Evolutionary conservation across 1,140 invertebrate species (phyloP).

Genomic region (Callitettix versicolor): DNA sequence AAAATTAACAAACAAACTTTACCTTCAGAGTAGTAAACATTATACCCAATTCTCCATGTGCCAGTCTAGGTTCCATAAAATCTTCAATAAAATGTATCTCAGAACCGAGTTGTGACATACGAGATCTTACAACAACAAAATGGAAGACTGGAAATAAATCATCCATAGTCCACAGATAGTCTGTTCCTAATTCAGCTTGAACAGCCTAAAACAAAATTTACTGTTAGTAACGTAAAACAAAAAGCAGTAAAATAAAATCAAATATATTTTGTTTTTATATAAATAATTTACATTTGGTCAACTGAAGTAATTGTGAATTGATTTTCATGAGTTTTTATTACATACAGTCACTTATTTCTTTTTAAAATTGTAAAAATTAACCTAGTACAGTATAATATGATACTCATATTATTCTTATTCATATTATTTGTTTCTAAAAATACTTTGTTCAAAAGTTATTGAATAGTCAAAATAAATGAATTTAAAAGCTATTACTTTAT

Average conservation of each 20-base stretch:
- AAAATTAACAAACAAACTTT: constrained; percentile 10
- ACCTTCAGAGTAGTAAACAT: constrained; percentile 77
- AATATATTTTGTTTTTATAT: constrained; percentile 29
- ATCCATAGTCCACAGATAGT: constrained; percentile 72
- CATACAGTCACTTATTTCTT: no score
- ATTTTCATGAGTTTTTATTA: no score
- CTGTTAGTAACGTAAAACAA: no score
- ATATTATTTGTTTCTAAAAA: no score
- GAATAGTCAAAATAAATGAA: no score
- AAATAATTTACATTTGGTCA: constrained; percentile 20
- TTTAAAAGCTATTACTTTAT: no score
- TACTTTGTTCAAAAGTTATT: no score
- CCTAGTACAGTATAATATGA: no score
- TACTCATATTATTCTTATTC: no score
- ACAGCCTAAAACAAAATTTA: constrained; percentile 39
- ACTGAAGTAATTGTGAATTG: no score
- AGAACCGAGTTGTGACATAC: constrained; percentile 71
- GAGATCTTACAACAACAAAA: constrained; percentile 69
- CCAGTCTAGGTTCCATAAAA: constrained; percentile 62
- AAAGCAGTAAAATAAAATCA: constrained; percentile 5
- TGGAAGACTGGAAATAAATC: constrained; percentile 77
- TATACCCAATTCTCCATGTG: constrained; percentile 67
- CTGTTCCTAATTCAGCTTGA: constrained; percentile 36
- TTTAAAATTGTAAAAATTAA: no score
- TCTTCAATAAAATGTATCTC: constrained; percentile 78